phyloP scores from a whole-genome alignment of 1,140 invertebrate species.

The Sycophila sp. region DNA sequence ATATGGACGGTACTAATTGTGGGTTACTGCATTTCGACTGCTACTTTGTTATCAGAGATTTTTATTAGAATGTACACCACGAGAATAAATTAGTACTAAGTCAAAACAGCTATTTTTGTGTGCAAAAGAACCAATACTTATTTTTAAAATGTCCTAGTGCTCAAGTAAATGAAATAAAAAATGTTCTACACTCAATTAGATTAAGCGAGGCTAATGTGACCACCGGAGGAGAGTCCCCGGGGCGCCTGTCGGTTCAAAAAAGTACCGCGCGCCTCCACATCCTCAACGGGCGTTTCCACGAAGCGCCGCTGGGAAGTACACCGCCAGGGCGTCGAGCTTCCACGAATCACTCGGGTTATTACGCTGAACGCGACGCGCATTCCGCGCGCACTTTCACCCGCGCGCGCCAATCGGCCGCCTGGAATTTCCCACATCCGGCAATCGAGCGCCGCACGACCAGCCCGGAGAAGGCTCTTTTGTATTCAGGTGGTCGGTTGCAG shows the following conservation, averaged over 20 bases:
- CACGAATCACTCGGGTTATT: not conserved
- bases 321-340: not conserved
- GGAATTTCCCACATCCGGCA: constrained; percentile 6
- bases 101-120: not conserved
- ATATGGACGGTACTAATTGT: no score
- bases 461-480: no score
- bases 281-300: not conserved
- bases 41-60: no score
- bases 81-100: no score
- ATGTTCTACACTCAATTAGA: no score
- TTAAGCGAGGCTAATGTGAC: no score
- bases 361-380: not conserved
- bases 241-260: not conserved
- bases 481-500: not conserved
- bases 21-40: no score
- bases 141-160: no score
- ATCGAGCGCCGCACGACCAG: not conserved
- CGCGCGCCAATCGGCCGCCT: not conserved
- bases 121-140: not conserved
- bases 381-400: constrained; percentile 10
- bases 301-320: not conserved
- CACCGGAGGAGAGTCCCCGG: no score
- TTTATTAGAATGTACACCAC: no score
- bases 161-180: not conserved
- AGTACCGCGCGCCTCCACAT: not conserved